Conservation (phyloP, 2,888 invertebrate genomes). For the Tipula helvola region DNA sequence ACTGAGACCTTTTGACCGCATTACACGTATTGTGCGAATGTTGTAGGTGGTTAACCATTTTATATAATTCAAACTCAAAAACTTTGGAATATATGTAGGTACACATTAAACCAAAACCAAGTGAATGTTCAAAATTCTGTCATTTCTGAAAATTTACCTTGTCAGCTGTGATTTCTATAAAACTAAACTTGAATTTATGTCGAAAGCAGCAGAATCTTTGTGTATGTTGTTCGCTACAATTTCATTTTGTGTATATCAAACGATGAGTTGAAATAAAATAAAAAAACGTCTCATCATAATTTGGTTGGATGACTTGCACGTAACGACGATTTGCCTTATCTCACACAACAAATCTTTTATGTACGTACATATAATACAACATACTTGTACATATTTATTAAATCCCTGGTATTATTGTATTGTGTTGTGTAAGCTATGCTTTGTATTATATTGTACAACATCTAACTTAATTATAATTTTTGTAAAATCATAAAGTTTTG, state of each 20-base stretch:
- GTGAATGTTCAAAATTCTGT: no score
- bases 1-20: no score
- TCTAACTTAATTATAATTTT: background rate
- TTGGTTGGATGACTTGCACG: background rate
- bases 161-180: background rate
- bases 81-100: no score
- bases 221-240: background rate
- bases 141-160: background rate
- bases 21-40: no score
- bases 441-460: background rate
- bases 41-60: no score
- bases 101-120: no score
- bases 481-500: background rate
- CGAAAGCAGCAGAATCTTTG: background rate
- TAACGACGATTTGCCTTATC: background rate
- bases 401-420: background rate
- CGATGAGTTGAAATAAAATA: background rate
- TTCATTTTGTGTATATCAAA: background rate
- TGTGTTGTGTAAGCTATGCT: background rate
- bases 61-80: no score
- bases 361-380: background rate
- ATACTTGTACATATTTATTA: background rate
- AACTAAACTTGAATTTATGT: background rate
- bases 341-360: background rate
- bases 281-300: background rate